These are phyloP conservation scores for Rhipidura dahli DNA, from an alignment of 2,113 vertebrate genomes.

Conservation along the genomic window DNA sequence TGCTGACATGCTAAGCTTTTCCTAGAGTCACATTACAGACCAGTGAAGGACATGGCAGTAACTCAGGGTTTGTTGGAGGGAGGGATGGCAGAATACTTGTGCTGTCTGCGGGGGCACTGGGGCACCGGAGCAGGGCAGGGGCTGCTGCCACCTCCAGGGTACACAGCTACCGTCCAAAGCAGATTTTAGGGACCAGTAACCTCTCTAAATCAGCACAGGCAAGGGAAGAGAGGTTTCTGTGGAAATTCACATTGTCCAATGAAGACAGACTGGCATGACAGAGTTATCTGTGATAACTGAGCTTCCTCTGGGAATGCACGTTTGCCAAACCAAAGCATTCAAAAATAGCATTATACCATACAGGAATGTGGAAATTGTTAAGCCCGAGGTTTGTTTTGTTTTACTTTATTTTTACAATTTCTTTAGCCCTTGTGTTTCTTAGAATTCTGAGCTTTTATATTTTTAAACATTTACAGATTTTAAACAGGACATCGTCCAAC, in stretches of 20 bases:
- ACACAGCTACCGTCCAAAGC: not conserved
- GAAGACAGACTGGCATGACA: not conserved
- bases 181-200: not conserved
- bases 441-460: not conserved
- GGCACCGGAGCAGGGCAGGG: not conserved
- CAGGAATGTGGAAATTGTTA: not conserved
- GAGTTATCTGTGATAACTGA: not conserved
- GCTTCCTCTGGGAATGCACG: not conserved
- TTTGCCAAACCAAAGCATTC: not conserved
- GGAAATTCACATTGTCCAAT: not conserved
- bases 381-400: not conserved
- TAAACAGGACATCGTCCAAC: not conserved
- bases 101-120: not conserved
- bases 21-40: slow-evolving; percentile 54
- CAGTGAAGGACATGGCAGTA: slow-evolving; percentile 48
- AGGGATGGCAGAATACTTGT: not conserved
- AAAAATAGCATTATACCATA: not conserved
- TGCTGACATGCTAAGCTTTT: slow-evolving; percentile 47
- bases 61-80: slow-evolving; percentile 23
- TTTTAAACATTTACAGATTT: not conserved
- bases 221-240: not conserved
- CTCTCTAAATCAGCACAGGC: not conserved
- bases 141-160: not conserved
- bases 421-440: not conserved
- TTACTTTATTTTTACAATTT: not conserved